These are phyloP conservation scores for Rallus crepitans DNA, from an alignment of 2,797 vertebrate genomes.

Conservation along the genomic window DNA sequence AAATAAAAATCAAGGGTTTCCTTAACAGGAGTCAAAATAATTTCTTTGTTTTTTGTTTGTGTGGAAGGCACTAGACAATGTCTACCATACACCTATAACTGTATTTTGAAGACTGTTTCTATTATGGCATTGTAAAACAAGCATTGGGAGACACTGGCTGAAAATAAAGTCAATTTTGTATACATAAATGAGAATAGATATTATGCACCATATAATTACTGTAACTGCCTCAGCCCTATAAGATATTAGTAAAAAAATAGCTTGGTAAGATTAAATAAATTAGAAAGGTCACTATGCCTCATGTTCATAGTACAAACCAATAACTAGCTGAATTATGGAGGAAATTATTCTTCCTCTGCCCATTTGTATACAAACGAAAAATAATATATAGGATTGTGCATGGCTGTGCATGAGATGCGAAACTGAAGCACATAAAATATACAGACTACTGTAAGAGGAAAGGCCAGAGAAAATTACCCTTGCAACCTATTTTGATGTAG, in stretches of 20 bases:
- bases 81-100: not conserved
- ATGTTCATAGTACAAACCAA: constrained; percentile 7
- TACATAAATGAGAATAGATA: constrained; percentile 10
- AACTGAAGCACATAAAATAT: not conserved
- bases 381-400: not conserved
- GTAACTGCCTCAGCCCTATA: constrained; percentile 5
- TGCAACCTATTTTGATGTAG: not conserved
- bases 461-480: not conserved
- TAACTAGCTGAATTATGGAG: constrained; percentile 5
- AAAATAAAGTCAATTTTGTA: constrained; percentile 45
- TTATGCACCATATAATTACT: constrained; percentile 38
- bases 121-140: not conserved
- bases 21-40: not conserved
- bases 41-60: not conserved
- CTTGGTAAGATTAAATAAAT: constrained; percentile 41
- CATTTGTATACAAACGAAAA: not conserved
- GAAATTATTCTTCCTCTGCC: constrained; percentile 17
- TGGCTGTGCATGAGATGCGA: not conserved
- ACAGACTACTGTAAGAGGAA: not conserved
- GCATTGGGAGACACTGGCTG: not conserved
- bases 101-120: constrained; percentile 7
- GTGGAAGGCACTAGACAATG: not conserved
- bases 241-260: constrained; percentile 31
- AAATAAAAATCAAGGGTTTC: not conserved
- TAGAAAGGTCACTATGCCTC: constrained; percentile 13